Base-by-base conservation (phyloP, 92 coral and sea anemone genomes). In the Phenganax marumi region DNA sequence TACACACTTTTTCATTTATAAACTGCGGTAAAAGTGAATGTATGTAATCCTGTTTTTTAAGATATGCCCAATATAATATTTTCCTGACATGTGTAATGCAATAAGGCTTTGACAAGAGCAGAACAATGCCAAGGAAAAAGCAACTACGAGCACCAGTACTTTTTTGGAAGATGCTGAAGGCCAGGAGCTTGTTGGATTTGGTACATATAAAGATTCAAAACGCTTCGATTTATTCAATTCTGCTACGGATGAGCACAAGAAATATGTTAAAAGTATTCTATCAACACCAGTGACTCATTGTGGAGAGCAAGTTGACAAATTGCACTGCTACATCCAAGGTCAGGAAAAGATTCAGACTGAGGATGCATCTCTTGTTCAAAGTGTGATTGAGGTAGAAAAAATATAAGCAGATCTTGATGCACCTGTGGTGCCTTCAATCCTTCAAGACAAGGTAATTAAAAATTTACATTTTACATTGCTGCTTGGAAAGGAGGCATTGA, bases 301-400 rank as follows among this genome's bases (percentile, higher is more conserved):
- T 61, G 84, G 84, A 5, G 75, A 72, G 50, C 73, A 62, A 14
- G n/a, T 79, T n/a, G 83, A 79, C 74, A 57, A 79, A 26, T 33
- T 79, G 22, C 60, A 79, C 22, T 50, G 19, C 12, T 79, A 39
- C 33, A 7, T 79, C 50, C 14, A 53, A 50, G 23, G 22, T 13
- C 49, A 68, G 21, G 2, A 0, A 25, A 16, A 68, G 26, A 12
- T 25, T 6, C 48, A 46, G 48, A 48, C 14, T 9, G 73, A 68
- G 10, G 73, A 68, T 10, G 48, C 51, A 19, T 13, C 51, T 9
- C 12, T 68, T 10, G 13, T 25, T 17, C 14, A 33, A 33, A 12
- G 51, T 26, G 49, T 68, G 33, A 22, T 68, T 7, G 49, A 33
- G 43, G 43, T 33, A n/a, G 49, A 25, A 68, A n/a, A 9, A 2